phyloP scores from a whole-genome alignment of 2,797 vertebrate genomes.

The Schizopygopsis pylzovi region DNA sequence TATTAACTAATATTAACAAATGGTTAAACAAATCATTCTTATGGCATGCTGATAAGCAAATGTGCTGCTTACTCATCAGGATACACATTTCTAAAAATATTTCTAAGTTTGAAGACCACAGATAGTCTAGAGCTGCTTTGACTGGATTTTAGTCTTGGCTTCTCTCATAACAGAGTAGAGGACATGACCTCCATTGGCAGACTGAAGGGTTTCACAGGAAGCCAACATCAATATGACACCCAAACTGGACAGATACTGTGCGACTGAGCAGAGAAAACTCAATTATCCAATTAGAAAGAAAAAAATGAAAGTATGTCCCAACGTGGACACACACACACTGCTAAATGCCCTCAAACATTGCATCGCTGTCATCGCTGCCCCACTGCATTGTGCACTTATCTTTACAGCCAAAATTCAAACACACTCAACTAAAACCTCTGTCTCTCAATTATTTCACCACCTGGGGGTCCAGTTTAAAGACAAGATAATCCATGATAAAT shows the following conservation, averaged over 20 bases:
- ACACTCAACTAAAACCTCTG: background rate
- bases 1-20: background rate
- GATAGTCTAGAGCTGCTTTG: background rate
- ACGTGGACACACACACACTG: background rate
- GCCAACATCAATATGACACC: conserved; percentile 1
- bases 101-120: background rate
- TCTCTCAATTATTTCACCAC: background rate
- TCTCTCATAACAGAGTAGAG: conserved; percentile 19
- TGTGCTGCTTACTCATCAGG: background rate
- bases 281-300: conserved; percentile 24
- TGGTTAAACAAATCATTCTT: background rate
- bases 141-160: background rate
- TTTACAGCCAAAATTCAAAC: background rate
- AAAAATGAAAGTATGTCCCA: background rate
- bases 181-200: background rate
- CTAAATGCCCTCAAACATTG: background rate
- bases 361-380: background rate
- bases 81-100: background rate
- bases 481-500: background rate
- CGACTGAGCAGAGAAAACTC: background rate
- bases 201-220: background rate
- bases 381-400: background rate
- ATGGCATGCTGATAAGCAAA: background rate
- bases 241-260: background rate
- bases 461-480: background rate